phyloP scores from a whole-genome alignment of 2,113 vertebrate species.

The human region GRCh38 chr12:116853001-116853500 shows the following conservation, averaged over 20 bases:
- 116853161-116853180: neutral
- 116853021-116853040: neutral
- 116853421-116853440: neutral
- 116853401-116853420: neutral
- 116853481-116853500: neutral
- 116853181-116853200: neutral
- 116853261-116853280: neutral
- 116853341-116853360: neutral
- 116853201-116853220: neutral
- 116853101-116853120: neutral
- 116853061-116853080: neutral
- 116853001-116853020: neutral
- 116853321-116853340: neutral
- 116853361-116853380: neutral
- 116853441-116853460: neutral
- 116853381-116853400: neutral
- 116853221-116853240: neutral
- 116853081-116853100: neutral
- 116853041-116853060: neutral
- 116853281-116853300: neutral
- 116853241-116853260: neutral
- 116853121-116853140: neutral
- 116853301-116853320: slow-evolving; percentile 7
- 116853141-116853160: neutral
- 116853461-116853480: neutral